phyloP scores from a whole-genome alignment of 1,140 invertebrate genomes.

The Plectrocnemia conspersa region DNA sequence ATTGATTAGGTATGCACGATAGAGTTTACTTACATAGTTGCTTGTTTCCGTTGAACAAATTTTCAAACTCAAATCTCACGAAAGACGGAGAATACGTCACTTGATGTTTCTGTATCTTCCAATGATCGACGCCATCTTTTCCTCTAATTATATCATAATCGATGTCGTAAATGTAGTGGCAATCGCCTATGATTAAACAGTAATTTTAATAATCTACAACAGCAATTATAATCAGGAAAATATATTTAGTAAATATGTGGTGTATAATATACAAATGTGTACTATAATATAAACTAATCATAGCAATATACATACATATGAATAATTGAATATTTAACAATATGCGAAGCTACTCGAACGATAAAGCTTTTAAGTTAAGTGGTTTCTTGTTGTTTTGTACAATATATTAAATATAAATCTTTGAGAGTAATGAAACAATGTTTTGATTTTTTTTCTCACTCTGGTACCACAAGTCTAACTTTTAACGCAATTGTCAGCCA shows the following conservation, averaged over 20 bases:
- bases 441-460: too few relatives aligned
- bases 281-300: not conserved
- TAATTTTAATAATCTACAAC: not conserved
- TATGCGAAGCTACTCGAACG: not conserved
- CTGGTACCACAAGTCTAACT: too few relatives aligned
- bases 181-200: conserved; percentile 1
- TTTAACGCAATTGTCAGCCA: too few relatives aligned
- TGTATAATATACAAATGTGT: not conserved
- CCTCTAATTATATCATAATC: conserved; percentile 9
- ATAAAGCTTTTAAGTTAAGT: not conserved
- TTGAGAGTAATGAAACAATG: too few relatives aligned
- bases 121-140: conserved; percentile 13
- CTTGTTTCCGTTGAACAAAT: conserved; percentile 18
- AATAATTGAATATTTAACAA: conserved; percentile 1
- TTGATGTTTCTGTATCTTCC: conserved; percentile 5
- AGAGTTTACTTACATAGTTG: conserved; percentile 4
- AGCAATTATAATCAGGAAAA: not conserved
- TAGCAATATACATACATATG: not conserved
- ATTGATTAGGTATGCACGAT: not conserved
- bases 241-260: not conserved
- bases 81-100: not conserved
- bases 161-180: not conserved
- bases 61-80: conserved; percentile 11
- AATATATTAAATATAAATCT: too few relatives aligned
- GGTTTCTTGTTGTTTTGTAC: too few relatives aligned